Base-by-base conservation (phyloP, 2,797 vertebrate species). In the Geotrypetes seraphini region DNA sequence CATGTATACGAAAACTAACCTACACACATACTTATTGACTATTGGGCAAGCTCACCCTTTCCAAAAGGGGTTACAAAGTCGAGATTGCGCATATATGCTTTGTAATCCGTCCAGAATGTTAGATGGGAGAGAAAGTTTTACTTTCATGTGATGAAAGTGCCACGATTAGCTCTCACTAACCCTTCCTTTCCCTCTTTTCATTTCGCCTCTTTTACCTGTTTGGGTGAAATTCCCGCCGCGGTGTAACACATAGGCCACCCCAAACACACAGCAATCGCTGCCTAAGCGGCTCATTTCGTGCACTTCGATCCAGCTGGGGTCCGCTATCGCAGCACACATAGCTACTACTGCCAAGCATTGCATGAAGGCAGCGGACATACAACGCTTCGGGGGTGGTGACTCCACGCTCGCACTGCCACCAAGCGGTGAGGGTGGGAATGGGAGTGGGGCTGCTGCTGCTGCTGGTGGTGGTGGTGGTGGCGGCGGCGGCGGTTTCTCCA, bases 261-360 rank as follows among this genome's bases (percentile, higher is more conserved):
- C 73, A 8, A 62, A 74, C 35, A 74, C 63, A 3, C 60, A 42
- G 29, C 22, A n/a, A 3, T 22, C 22, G 7, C 16, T 16, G 44
- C 42, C 37, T 22, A 26, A 42, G 1, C 35, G 10, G n/a, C 51
- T 22, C 12, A 46, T 1, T 42, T 44, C 11, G 8, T 25, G 13
- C 18, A 71, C 40, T 12, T 56, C 33, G 36, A 73, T 60, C 73
- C 73, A 76, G 50, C 61, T 62, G 2, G 70, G 68, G 25, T 70
- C 66, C 2, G 66, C 62, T 30, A 78, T 60, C 21, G 65, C 63
- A 5, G 26, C 75, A 50, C 71, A 78, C 33, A 75, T 57, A 12
- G 60, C 58, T 28, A 66, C 70, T 39, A 68, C 39, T 5, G 56
- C 62, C 43, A 74, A 58, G 32, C 58, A 65, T 48, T 76, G 73